Conservation (phyloP, 2,888 invertebrate species). For the Osedax fenrisi region DNA sequence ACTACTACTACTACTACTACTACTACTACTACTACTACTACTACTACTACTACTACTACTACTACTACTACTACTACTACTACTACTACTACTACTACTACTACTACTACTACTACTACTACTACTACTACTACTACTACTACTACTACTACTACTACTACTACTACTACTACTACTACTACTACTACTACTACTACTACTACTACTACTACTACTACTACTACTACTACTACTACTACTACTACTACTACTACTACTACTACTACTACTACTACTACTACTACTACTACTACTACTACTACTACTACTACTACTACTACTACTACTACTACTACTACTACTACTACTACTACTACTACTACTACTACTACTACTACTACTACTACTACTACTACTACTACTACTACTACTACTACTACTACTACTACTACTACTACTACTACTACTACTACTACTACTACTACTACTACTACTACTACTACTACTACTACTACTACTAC, state of each 20-base stretch:
- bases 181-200: slow-evolving; percentile 19
- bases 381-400: not conserved
- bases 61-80: slow-evolving; percentile 24
- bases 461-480: not conserved
- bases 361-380: slow-evolving; percentile 15
- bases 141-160: slow-evolving; percentile 31
- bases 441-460: not conserved
- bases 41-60: slow-evolving; percentile 13
- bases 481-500: slow-evolving; percentile 4
- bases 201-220: slow-evolving; percentile 22
- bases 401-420: not conserved
- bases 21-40: slow-evolving; percentile 2
- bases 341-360: slow-evolving; percentile 21
- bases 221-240: slow-evolving; percentile 29
- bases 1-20: slow-evolving; percentile 14
- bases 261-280: slow-evolving; percentile 1
- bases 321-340: slow-evolving; percentile 24
- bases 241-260: slow-evolving; percentile 32
- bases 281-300: not conserved
- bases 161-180: slow-evolving; percentile 22
- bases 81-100: slow-evolving; percentile 23
- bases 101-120: slow-evolving; percentile 24
- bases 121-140: slow-evolving; percentile 29
- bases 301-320: not conserved
- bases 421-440: not conserved